phyloP scores from a whole-genome alignment of 2,797 vertebrate genomes.

The Melanotaenia nigrans region DNA sequence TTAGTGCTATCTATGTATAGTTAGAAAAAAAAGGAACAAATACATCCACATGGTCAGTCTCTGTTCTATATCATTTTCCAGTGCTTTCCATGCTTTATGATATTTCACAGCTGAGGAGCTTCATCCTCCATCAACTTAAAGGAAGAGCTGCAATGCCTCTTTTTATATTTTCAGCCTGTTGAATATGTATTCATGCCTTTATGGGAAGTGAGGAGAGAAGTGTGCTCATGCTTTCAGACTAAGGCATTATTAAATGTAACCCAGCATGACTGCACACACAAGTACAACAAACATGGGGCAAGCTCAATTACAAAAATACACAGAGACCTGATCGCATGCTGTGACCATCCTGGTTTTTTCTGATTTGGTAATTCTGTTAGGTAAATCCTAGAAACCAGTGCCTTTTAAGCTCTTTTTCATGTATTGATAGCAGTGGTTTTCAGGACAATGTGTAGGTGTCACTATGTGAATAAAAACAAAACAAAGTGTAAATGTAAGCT shows the following conservation, averaged over 20 bases:
- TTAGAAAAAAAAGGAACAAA: not conserved
- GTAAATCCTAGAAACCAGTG: not conserved
- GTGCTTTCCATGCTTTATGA: not conserved
- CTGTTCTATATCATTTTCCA: constrained; percentile 1
- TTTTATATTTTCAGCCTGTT: constrained; percentile 61
- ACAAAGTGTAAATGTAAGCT: no score
- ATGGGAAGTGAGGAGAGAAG: constrained; percentile 61
- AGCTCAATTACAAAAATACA: constrained; percentile 41
- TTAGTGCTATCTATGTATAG: not conserved
- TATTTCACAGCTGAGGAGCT: constrained; percentile 11
- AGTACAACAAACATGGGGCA: constrained; percentile 4
- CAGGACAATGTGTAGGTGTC: not conserved
- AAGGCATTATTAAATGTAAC: constrained; percentile 62
- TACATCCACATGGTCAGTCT: not conserved
- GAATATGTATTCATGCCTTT: constrained; percentile 67
- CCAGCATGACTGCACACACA: constrained; percentile 35
- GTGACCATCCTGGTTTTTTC: constrained; percentile 37
- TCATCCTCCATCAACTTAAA: constrained; percentile 25
- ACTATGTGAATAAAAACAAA: no score
- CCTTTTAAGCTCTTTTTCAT: not conserved
- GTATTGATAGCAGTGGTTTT: not conserved
- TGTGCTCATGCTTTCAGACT: constrained; percentile 69
- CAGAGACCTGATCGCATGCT: constrained; percentile 46
- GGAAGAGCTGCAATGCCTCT: constrained; percentile 48
- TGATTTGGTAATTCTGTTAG: constrained; percentile 44